phyloP scores from a whole-genome alignment of 2,888 invertebrate species.

The Oxystoma pomonae region DNA sequence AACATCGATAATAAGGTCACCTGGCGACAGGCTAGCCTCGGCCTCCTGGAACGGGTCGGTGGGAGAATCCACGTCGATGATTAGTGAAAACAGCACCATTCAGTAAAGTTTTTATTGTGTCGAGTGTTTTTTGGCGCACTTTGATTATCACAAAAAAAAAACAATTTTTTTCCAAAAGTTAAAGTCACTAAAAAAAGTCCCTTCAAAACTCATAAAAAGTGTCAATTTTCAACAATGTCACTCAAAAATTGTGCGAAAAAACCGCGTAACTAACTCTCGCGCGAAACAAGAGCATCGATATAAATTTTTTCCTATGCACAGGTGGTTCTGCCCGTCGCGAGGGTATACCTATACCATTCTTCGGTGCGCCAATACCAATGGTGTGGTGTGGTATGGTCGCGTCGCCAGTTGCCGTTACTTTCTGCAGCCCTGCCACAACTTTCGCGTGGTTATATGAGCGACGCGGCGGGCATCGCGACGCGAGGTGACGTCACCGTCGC shows the following conservation, averaged over 20 bases:
- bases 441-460: conserved; percentile 23
- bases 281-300: no score
- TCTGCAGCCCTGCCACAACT: conserved; percentile 26
- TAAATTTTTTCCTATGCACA: neutral
- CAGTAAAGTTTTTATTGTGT: neutral
- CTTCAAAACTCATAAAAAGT: no score
- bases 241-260: no score
- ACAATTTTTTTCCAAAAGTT: no score
- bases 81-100: conserved; percentile 29
- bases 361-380: neutral
- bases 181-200: no score
- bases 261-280: no score
- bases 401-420: conserved; percentile 22
- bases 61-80: conserved; percentile 45
- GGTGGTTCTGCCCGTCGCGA: neutral
- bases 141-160: no score
- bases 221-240: no score
- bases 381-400: neutral
- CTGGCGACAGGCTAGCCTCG: conserved; percentile 35
- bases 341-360: neutral
- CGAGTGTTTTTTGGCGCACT: neutral
- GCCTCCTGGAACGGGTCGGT: conserved; percentile 38
- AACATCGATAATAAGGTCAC: conserved; percentile 9
- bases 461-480: conserved; percentile 18
- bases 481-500: conserved; percentile 22